Conservation (phyloP, 2,797 vertebrate species). For the Yasuhikotakia modesta region DNA sequence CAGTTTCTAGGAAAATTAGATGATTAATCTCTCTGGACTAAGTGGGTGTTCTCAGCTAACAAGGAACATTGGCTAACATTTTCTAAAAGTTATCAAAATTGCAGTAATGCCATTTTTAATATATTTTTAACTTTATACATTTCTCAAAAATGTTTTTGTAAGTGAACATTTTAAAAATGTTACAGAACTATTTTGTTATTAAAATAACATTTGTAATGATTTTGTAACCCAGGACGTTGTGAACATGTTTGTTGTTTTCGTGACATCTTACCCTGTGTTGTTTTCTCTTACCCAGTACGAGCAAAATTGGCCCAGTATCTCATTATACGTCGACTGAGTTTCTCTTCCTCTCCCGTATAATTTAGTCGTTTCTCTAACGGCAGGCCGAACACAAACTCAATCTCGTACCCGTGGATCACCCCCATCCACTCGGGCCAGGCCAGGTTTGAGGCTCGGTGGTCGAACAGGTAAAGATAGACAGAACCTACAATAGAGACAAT, state of each 20-base stretch:
- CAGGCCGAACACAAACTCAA: constrained; percentile 92
- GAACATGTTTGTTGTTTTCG: background rate
- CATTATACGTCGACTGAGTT: constrained; percentile 88
- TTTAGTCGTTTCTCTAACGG: constrained; percentile 86
- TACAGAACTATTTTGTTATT: too few species aligned
- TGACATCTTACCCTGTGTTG: too few species aligned
- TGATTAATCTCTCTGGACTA: too few species aligned
- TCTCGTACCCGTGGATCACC: constrained; percentile 95
- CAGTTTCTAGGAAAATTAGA: background rate
- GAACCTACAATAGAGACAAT: constrained; percentile 59
- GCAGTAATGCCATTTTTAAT: too few species aligned
- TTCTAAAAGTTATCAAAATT: too few species aligned
- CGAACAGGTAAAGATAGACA: constrained; percentile 86
- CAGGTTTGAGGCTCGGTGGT: constrained; percentile 89
- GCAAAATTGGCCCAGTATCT: constrained; percentile 95
- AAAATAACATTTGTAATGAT: too few species aligned
- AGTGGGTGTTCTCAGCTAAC: too few species aligned
- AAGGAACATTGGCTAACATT: too few species aligned
- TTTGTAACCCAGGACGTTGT: too few species aligned
- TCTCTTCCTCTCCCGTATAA: constrained; percentile 86
- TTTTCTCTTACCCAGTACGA: constrained; percentile 82
- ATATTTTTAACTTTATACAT: too few species aligned
- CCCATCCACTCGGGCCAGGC: constrained; percentile 95
- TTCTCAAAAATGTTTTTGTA: too few species aligned
- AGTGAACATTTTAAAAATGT: too few species aligned